Conservation (phyloP, 2,113 vertebrate species). For the Pitta sordida region DNA sequence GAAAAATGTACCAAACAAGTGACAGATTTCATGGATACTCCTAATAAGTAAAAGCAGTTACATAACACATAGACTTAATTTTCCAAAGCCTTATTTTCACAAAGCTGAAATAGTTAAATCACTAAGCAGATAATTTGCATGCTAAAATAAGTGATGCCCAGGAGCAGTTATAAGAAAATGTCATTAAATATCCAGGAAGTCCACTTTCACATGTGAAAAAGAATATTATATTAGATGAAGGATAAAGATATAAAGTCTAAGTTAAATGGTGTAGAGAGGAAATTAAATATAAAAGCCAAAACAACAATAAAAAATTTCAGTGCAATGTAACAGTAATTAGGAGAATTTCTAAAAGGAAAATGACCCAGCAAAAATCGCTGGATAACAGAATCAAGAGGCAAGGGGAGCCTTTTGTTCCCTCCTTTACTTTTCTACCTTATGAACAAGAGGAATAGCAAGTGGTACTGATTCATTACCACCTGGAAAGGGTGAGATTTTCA, state of each 20-base stretch:
- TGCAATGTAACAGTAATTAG: not conserved
- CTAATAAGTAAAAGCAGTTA: not conserved
- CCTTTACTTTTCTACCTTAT: not conserved
- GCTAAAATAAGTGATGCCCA: not conserved
- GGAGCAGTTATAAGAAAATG: not conserved
- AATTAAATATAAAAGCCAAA: not conserved
- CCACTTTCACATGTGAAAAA: not conserved
- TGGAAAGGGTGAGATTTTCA: not conserved
- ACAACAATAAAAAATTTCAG: not conserved
- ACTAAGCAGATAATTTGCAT: not conserved
- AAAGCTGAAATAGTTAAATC: not conserved
- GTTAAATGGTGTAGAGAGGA: not conserved
- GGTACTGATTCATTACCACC: not conserved
- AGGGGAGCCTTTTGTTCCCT: rapidly evolving
- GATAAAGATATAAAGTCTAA: not conserved
- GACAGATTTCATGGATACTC: not conserved
- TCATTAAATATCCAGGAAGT: not conserved
- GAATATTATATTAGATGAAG: not conserved
- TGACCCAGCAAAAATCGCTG: not conserved
- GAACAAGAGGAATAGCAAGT: not conserved
- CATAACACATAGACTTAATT: not conserved
- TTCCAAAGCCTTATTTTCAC: not conserved
- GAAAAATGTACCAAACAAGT: not conserved
- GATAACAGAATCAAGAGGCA: not conserved
- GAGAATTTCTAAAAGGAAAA: not conserved